phyloP scores from a whole-genome alignment of 2,888 invertebrate species.

The Loripinus fragilis region DNA sequence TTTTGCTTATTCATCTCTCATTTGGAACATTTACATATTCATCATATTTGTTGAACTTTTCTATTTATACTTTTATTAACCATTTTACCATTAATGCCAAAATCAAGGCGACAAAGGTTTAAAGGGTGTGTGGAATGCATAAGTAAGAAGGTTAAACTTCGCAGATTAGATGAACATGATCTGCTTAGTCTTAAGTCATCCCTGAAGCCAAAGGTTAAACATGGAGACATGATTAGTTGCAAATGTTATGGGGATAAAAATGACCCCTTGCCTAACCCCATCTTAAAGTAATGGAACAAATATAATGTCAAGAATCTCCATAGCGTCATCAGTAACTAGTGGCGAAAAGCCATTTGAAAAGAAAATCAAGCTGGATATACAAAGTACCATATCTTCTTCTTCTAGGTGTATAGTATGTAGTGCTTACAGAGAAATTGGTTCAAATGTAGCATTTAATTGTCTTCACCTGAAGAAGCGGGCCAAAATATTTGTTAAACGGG shows the following conservation, averaged over 20 bases:
- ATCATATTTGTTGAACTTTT: constrained; percentile 12
- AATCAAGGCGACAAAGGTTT: constrained; percentile 7
- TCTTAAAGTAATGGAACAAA: constrained; percentile 1
- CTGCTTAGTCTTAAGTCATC: neutral
- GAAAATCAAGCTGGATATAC: constrained; percentile 10
- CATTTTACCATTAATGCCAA: constrained; percentile 1
- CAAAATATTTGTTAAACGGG: neutral
- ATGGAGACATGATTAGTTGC: constrained; percentile 1
- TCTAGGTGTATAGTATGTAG: constrained; percentile 4
- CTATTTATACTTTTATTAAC: neutral
- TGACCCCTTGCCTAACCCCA: constrained; percentile 9
- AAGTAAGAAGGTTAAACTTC: neutral
- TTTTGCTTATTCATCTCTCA: constrained; percentile 2
- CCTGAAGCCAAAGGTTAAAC: constrained; percentile 12
- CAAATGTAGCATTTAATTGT: constrained; percentile 24
- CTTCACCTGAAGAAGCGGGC: neutral
- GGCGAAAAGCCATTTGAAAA: constrained; percentile 2
- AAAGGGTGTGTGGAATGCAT: constrained; percentile 9
- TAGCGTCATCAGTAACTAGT: neutral
- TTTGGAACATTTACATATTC: neutral
- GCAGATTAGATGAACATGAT: constrained; percentile 1
- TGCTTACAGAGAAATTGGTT: constrained; percentile 33
- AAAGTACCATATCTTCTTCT: neutral
- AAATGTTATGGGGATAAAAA: neutral
- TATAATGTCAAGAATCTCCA: constrained; percentile 3